Percentiles rank a stretch among this genome's conserved stretches.
These are phyloP conservation scores for Callorhinus ursinus DNA, from an alignment of 2,113 vertebrate genomes.

Conservation along the genomic window DNA sequence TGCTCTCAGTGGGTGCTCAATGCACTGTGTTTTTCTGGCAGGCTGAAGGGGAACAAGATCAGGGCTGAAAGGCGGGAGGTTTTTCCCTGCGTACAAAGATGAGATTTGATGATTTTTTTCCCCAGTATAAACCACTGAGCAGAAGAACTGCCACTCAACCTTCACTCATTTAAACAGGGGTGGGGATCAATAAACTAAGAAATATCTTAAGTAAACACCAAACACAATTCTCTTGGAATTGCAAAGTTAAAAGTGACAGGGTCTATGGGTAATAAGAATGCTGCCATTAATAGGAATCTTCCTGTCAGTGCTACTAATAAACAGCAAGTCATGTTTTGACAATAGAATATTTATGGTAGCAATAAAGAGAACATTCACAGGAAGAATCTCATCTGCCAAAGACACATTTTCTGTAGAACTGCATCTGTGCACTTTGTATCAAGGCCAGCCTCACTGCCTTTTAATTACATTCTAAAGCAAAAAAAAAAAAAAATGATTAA, in stretches of 20 bases:
- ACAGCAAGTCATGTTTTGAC: slow-evolving; percentile 79
- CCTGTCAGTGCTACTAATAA: slow-evolving; percentile 76
- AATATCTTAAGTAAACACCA: slow-evolving; percentile 75
- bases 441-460: slow-evolving; percentile 67
- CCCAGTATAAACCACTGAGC: slow-evolving; percentile 21
- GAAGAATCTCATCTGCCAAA: slow-evolving; percentile 70
- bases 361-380: slow-evolving; percentile 77
- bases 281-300: slow-evolving; percentile 73
- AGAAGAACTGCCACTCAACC: slow-evolving; percentile 64
- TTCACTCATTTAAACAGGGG: slow-evolving; percentile 53
- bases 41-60: neutral
- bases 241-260: slow-evolving; percentile 75
- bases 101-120: neutral
- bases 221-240: slow-evolving; percentile 65
- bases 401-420: slow-evolving; percentile 62
- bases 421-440: slow-evolving; percentile 63
- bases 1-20: neutral
- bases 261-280: slow-evolving; percentile 65
- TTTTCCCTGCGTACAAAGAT: neutral
- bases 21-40: neutral
- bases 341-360: slow-evolving; percentile 80
- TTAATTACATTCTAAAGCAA: slow-evolving; percentile 74
- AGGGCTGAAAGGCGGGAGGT: neutral
- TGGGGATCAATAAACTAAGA: slow-evolving; percentile 69
- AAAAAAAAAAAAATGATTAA: slow-evolving; percentile 42